phyloP scores from a whole-genome alignment of 1,140 invertebrate genomes.

The Latrodectus geometricus region DNA sequence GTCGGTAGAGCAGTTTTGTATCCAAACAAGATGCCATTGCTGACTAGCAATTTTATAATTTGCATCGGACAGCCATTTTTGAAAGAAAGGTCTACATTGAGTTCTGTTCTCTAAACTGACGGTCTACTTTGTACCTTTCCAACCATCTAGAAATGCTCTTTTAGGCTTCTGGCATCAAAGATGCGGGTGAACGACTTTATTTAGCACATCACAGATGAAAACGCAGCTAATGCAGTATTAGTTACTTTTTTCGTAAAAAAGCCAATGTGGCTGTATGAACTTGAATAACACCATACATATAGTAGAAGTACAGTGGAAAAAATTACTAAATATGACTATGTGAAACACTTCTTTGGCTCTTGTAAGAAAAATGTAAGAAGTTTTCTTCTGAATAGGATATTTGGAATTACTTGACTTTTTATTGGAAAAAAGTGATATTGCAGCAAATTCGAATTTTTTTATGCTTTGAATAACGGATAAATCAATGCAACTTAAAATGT shows the following conservation, averaged over 20 bases:
- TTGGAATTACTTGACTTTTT: neutral
- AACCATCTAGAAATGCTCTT: conserved; percentile 35
- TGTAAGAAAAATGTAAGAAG: conserved; percentile 5
- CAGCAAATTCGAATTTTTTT: neutral
- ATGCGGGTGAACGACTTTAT: conserved; percentile 16
- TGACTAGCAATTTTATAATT: conserved; percentile 19
- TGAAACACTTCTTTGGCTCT: neutral
- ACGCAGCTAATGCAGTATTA: conserved; percentile 36
- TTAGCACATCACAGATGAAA: conserved; percentile 54
- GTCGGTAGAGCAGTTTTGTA: neutral
- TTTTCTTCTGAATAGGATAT: neutral
- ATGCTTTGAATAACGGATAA: neutral
- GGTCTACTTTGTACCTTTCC: conserved; percentile 22
- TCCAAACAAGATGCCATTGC: conserved; percentile 6
- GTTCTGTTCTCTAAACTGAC: conserved; percentile 11
- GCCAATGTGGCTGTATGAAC: conserved; percentile 44
- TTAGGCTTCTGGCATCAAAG: conserved; percentile 24
- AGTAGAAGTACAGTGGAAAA: conserved; percentile 21
- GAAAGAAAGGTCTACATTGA: conserved; percentile 32
- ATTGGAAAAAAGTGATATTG: neutral
- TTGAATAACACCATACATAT: conserved; percentile 18
- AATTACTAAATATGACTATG: conserved; percentile 38
- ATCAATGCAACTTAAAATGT: conserved; percentile 36
- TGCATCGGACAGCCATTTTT: conserved; percentile 3
- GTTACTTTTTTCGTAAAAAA: conserved; percentile 29